Evolutionary conservation across 1,140 invertebrate genomes (phyloP), one percentile per base, ranked within the genome.

Genomic region (Drosophila varians): DNA sequence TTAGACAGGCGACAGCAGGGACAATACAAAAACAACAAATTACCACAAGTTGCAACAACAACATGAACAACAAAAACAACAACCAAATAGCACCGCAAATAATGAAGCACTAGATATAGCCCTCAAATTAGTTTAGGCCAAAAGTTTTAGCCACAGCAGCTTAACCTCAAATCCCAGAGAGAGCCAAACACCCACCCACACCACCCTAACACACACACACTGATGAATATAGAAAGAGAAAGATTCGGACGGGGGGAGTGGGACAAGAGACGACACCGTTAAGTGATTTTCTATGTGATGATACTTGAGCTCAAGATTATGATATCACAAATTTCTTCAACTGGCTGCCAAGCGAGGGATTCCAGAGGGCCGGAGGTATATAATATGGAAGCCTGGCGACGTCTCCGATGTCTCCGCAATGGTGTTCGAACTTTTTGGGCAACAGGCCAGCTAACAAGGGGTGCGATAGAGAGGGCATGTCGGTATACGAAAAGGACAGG

Each of bases 281-380:
- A 87, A 87, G 82, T 87, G 82, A 87, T 87, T 87, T 87, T 87
- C 82, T 87, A 87, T 87, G 82, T 87, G 82, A 87, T 86, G 82
- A 87, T 87, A 87, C 82, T 87, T 87, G 82, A 87, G 82, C 77
- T 82, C 69, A 60, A 87, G 82, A 87, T 87, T 87, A 87, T 87
- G 82, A 87, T 87, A 87, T 87, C 82, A 87, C 74, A 77, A 82
- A 87, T 77, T 82, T 74, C 47, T 66, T 55, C 69, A 53, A 61
- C 69, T 72, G 56, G 69, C 55, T 74, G 70, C 49, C 69, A 72
- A 55, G 55, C 25, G 11, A 12, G 43, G 34, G n/a, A 12, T 51
- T 21, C 28, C 9, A 0, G 26, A 23, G 43, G 34, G 23, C 11
- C 4, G 21, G 21, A 4, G 21, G 21, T 21, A 4, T 21, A 21